These are phyloP conservation scores for Sternarchorhynchus goeldii DNA, from an alignment of 2,797 vertebrate species.

Conservation along the genomic window DNA sequence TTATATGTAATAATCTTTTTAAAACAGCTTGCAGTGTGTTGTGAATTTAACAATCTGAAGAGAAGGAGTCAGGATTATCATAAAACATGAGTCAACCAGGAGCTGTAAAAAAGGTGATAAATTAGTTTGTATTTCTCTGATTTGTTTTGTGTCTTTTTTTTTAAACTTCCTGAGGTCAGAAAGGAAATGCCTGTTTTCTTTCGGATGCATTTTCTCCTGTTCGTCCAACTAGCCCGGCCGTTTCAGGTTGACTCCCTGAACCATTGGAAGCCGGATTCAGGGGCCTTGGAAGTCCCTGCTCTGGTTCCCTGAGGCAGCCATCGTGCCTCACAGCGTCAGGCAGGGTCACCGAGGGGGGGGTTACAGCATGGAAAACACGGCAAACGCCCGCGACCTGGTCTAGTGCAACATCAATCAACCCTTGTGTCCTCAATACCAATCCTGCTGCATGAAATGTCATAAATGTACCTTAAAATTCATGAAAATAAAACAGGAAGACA, in stretches of 20 bases:
- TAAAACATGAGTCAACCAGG: slow-evolving; percentile 75
- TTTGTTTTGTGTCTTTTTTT: slow-evolving; percentile 63
- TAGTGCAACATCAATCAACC: slow-evolving; percentile 81
- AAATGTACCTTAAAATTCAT: slow-evolving; percentile 61
- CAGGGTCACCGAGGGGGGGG: slow-evolving; percentile 81
- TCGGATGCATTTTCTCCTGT: slow-evolving; percentile 95
- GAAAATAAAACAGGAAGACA: slow-evolving; percentile 55
- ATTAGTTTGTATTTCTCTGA: slow-evolving; percentile 85
- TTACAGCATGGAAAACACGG: slow-evolving; percentile 67
- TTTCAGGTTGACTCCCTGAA: slow-evolving; percentile 83
- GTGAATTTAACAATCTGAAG: slow-evolving; percentile 62
- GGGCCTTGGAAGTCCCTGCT: slow-evolving; percentile 81
- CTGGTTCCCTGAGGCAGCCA: slow-evolving; percentile 81
- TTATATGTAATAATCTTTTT: slow-evolving; percentile 74
- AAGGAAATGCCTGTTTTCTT: slow-evolving; percentile 96
- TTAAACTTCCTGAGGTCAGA: slow-evolving; percentile 81
- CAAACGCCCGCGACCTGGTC: slow-evolving; percentile 68
- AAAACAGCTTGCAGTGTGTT: slow-evolving; percentile 66
- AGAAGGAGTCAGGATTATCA: slow-evolving; percentile 65
- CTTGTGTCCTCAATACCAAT: slow-evolving; percentile 77
- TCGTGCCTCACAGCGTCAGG: slow-evolving; percentile 75
- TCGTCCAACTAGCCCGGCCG: slow-evolving; percentile 87
- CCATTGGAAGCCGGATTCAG: slow-evolving; percentile 85
- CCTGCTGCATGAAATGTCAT: slow-evolving; percentile 71
- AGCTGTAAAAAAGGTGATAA: slow-evolving; percentile 83